phyloP scores from a whole-genome alignment of 2,888 invertebrate species.

The Poecilobothrus nobilitatus region DNA sequence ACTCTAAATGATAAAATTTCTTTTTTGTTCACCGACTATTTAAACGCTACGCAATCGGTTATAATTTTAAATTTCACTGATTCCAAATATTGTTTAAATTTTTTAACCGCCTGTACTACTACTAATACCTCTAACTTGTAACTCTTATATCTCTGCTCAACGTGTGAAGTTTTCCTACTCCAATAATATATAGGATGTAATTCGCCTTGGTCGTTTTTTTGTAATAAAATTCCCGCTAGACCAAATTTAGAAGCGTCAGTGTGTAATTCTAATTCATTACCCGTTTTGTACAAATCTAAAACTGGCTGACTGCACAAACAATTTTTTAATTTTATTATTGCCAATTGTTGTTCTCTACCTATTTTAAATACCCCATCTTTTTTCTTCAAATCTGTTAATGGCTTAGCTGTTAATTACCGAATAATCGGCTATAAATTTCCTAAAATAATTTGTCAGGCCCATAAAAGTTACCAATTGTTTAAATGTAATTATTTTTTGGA shows the following conservation, averaged over 20 bases:
- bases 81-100: conserved; percentile 9
- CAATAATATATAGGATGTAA: conserved; percentile 10
- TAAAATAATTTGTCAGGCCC: conserved; percentile 26
- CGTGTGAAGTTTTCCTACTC: conserved; percentile 14
- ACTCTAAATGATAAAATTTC: conserved; percentile 25
- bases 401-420: conserved; percentile 22
- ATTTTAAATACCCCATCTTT: conserved; percentile 21
- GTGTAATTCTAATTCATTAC: not conserved
- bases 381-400: conserved; percentile 22
- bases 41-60: too few relatives aligned
- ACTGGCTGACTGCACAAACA: too few relatives aligned
- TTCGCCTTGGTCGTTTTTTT: not conserved
- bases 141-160: conserved; percentile 27
- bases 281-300: conserved; percentile 2
- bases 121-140: conserved; percentile 25
- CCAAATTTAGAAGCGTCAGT: conserved; percentile 10
- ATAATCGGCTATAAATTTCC: conserved; percentile 25
- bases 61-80: conserved; percentile 9
- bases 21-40: conserved; percentile 25
- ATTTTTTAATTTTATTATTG: conserved; percentile 22
- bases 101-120: conserved; percentile 12
- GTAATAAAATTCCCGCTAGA: conserved; percentile 11
- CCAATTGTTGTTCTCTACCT: conserved; percentile 20
- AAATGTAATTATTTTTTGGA: too few relatives aligned
- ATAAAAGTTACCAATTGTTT: too few relatives aligned